Base-by-base conservation (phyloP, 2,888 invertebrate genomes). In the Tricholauxania praeusta region DNA sequence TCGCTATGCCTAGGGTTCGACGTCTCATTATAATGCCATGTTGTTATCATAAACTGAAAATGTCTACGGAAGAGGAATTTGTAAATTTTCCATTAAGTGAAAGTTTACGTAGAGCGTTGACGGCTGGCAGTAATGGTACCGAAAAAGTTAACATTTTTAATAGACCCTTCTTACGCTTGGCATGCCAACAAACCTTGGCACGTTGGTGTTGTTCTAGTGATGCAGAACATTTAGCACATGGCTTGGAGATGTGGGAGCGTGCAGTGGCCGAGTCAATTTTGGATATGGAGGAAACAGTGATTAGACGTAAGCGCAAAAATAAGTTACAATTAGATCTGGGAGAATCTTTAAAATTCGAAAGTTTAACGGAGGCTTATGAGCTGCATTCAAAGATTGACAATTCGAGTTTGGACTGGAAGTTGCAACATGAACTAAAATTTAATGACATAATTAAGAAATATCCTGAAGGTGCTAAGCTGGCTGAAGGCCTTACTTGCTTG, bases 41-140 rank as follows among this genome's bases (percentile, higher is more conserved):
- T 81, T 95, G 95, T 82, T 95, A 95, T 80, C 94, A 95, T 83
- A 92, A 93, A 85, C 89, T 94, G 84, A 81, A 86, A 68, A 72
- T 87, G 49, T 55, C 55, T 32, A 71, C 22, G 12, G 17, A 52
- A 19, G 51, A 67, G 19, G 73, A 75, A 5, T 93, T 93, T 79
- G 83, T 86, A 39, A 91, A 92, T 85, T 94, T 94, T 83, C 94
- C 94, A 0, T 77, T 92, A 3, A 93, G 94, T 78, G 71, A 79
- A 15, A 81, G 83, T 22, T 85, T 93, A 10, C 89, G 84, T 67
- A 67, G 78, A 19, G 79, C 76, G n/a, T 79, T 88, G 48, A 87
- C 87, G 78, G 32, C 12, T 28, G 12, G 39, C 62, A 67, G 32
- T 64, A n/a, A 53, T 19, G 64, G 15, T 12, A 22, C n/a, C 49